Evolutionary conservation across 2,113 vertebrate genomes (phyloP), one percentile per base, ranked within the genome.

Genomic region (Caranx melampygus): DNA sequence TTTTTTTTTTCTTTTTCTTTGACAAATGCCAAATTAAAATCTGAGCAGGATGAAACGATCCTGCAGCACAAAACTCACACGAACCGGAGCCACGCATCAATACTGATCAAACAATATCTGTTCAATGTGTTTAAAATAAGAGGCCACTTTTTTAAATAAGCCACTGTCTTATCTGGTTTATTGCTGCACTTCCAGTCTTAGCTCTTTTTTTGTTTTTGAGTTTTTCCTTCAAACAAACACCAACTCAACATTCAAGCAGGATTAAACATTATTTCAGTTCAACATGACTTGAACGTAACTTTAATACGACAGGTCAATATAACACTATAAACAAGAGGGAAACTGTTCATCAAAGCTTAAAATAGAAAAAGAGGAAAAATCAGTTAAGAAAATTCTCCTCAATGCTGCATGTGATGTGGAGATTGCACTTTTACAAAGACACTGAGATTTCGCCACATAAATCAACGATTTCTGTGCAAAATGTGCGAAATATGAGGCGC

Each of bases 41-140:
- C 21, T 11, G n/a, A 49, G 60, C 33, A 37, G 67, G 16, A 37
- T 37, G 26, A 54, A 45, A 64, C 33, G 20, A 64, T 71, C 45
- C 67, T 13, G 44, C n/a, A 75, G 61, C 33, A 18, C 72, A 55
- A 44, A 64, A 75, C 21, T 47, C 62, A 37, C 5, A 37, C 8
- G 37, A 37, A 37, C 37, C 8, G 6, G 2, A 37, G 8, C 37
- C 37, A 37, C 37, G 5, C 37, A 37, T 5, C 37, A 37, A 6
- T 37, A 37, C 37, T 2, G 2, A 37, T 37, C 37, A 37, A 37
- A 21, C 51, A 21, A 21, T 11, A 52, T 52, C 51, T n/a, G 18
- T 52, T 52, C 51, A 52, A 4, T 52, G 51, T 18, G 47, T 16
- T 18, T 49, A 18, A 52, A n/a, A 20, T 52, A 52, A 52, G 18